Evolutionary conservation across 2,113 vertebrate genomes (phyloP), one percentile per base, ranked within the genome.

Genomic region (Mungos mungo): DNA sequence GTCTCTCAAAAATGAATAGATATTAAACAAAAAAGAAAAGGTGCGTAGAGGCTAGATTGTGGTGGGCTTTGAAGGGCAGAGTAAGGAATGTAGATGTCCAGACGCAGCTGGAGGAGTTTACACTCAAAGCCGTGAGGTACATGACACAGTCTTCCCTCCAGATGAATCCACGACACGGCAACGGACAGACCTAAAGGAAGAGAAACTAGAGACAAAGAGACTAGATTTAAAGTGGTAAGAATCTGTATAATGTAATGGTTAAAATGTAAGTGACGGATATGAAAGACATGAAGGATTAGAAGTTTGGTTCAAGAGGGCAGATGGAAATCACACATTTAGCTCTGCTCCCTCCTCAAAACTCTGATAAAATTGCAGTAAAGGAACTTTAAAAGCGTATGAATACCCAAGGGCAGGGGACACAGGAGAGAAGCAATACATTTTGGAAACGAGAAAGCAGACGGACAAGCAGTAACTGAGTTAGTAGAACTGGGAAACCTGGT

Each of bases 301-400:
- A 33, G 52, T 90, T 74, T 65, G 63, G 88, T 83, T 92, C 93
- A 93, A 95, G 38, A 57, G 6, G 50, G 21, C 15, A 66, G 29
- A 79, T 31, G 50, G 33, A 83, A 96, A 33, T 88, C 93, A 92
- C 19, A 66, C 45, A 50, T 92, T 95, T 66, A 50, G 33, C 41
- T 83, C 60, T 77, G n/a, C 72, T 71, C 27, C 50, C 31, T 95
- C 74, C n/a, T 92, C 88, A 97, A 96, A 94, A 90, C 84, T 45
- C 21, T 21, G 18, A 92, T 87, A 52, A 82, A 84, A 97, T 81
- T 80, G 69, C 33, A 81, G 29, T 66, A 93, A 96, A 89, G 13
- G 19, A 66, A 93, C 96, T 90, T 65, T 84, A 54, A 92, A 90
- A 74, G 9, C 4, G 1, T 52, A 77, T 65, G 71, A 86, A 65